Conservation (phyloP, 1,140 invertebrate species). For the Drosophila ananassae region DNA sequence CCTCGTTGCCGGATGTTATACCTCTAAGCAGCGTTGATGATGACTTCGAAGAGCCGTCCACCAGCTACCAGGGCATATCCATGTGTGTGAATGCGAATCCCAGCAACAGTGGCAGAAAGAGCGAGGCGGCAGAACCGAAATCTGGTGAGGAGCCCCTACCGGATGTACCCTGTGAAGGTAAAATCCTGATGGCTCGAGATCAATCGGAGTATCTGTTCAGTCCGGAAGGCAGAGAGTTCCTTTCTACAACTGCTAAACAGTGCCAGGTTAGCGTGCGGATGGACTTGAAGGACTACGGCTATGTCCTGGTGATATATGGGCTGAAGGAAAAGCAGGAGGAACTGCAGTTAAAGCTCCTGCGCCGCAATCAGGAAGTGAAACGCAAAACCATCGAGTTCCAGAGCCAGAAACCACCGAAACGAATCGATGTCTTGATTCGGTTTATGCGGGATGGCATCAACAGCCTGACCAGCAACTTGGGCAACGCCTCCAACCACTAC, state of each 20-base stretch:
- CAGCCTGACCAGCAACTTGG: conserved; percentile 63
- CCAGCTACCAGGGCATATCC: conserved; percentile 52
- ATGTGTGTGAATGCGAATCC: conserved; percentile 58
- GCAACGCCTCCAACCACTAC: conserved; percentile 83
- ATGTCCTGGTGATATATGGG: conserved; percentile 85
- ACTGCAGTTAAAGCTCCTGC: conserved; percentile 84
- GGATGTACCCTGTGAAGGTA: conserved; percentile 73
- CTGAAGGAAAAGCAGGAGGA: conserved; percentile 84
- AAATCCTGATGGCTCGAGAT: conserved; percentile 84
- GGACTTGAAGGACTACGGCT: conserved; percentile 80
- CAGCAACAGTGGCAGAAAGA: background rate
- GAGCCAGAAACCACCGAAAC: conserved; percentile 66
- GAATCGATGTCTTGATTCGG: conserved; percentile 60
- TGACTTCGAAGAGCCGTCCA: conserved; percentile 11
- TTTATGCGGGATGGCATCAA: conserved; percentile 72
- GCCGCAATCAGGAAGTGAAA: conserved; percentile 61
- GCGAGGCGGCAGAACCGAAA: background rate
- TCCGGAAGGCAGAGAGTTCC: conserved; percentile 83
- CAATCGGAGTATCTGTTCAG: conserved; percentile 84
- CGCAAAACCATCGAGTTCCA: conserved; percentile 61
- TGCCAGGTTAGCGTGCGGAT: conserved; percentile 83
- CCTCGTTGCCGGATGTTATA: conserved; percentile 67
- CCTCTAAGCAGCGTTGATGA: conserved; percentile 40
- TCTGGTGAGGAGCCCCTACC: conserved; percentile 12
- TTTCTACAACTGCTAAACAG: conserved; percentile 76